Percentiles rank a stretch among this genome's conserved stretches.
phyloP scores from a whole-genome alignment of 2,888 invertebrate genomes.

The Thyatira batis region DNA sequence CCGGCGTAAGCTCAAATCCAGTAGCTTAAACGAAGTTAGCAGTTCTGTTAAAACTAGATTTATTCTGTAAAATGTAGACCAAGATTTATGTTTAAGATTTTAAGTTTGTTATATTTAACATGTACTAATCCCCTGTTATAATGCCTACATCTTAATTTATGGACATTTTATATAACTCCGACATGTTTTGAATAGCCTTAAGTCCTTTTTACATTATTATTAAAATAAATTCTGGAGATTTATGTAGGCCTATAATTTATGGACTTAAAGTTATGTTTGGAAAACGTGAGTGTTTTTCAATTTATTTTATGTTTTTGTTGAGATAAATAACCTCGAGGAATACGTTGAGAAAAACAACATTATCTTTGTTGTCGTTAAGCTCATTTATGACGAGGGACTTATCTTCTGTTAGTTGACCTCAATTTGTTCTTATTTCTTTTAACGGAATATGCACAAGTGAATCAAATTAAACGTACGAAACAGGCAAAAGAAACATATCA shows the following conservation, averaged over 20 bases:
- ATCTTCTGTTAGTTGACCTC: background rate
- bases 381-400: background rate
- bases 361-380: no score
- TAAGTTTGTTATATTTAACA: background rate
- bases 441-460: background rate
- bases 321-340: background rate
- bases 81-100: background rate
- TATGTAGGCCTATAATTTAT: background rate
- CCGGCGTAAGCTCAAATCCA: slow-evolving; percentile 45
- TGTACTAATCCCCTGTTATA: background rate
- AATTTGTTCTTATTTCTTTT: background rate
- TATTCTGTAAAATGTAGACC: slow-evolving; percentile 33
- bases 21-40: slow-evolving; percentile 39
- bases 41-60: slow-evolving; percentile 54
- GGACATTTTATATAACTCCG: background rate
- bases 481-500: slow-evolving; percentile 2
- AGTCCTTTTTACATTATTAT: background rate
- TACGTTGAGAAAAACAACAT: background rate
- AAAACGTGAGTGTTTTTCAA: background rate
- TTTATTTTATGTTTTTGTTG: background rate
- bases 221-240: background rate
- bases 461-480: background rate
- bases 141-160: background rate
- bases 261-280: background rate
- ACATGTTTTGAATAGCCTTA: background rate